Evolutionary conservation across 1,140 invertebrate genomes (phyloP).

Genomic region (Liolophura sinensis): DNA sequence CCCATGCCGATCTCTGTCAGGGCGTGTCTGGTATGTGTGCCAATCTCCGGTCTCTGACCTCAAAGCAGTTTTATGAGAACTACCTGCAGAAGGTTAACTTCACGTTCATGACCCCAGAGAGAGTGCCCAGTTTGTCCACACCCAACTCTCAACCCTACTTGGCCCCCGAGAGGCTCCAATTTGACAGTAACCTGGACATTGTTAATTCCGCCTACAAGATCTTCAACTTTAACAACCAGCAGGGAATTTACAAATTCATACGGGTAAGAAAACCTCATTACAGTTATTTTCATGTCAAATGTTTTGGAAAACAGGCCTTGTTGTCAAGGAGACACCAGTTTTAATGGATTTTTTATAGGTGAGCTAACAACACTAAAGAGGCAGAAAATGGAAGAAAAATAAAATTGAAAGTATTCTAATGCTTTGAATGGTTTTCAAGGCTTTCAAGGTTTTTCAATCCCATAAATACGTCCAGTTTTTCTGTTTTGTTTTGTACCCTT

Average conservation of each 20-base stretch:
- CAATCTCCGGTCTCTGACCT: constrained; percentile 39
- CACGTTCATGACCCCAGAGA: constrained; percentile 41
- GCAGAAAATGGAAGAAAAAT: too few relatives aligned
- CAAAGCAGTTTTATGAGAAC: constrained; percentile 49
- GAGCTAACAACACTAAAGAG: too few relatives aligned
- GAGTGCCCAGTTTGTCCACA: constrained; percentile 52
- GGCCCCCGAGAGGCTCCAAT: constrained; percentile 48
- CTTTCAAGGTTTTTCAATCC: too few relatives aligned
- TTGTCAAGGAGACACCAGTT: not conserved
- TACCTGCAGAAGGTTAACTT: constrained; percentile 58
- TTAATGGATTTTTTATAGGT: too few relatives aligned
- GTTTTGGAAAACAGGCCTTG: too few relatives aligned
- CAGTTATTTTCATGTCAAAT: not conserved
- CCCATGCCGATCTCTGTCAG: constrained; percentile 51
- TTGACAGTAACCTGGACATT: constrained; percentile 49
- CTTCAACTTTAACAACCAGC: constrained; percentile 49
- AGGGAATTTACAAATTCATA: constrained; percentile 34
- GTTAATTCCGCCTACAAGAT: constrained; percentile 39
- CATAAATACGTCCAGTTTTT: too few relatives aligned
- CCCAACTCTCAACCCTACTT: constrained; percentile 51
- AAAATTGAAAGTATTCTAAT: too few relatives aligned
- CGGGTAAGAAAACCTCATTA: constrained; percentile 27
- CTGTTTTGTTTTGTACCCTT: too few relatives aligned
- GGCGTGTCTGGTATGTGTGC: constrained; percentile 45
- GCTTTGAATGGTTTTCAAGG: too few relatives aligned